Conservation (phyloP, 2,888 invertebrate genomes). For the Podotricha telesiphe region DNA sequence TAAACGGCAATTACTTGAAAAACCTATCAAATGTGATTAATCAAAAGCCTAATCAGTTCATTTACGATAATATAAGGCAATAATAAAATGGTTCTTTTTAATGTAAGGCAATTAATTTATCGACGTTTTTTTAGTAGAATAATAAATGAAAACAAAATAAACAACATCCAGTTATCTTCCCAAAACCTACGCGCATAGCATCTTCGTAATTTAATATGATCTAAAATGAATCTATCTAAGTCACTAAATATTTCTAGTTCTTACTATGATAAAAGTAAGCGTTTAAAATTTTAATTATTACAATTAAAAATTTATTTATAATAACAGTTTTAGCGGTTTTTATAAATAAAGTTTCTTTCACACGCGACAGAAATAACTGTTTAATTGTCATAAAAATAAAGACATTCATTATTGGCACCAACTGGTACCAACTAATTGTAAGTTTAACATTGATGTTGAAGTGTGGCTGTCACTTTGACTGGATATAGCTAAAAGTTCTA, state of each 20-base stretch:
- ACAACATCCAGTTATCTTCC: not conserved
- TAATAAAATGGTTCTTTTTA: slow-evolving; percentile 2
- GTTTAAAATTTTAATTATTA: too few species aligned
- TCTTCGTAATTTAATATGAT: not conserved
- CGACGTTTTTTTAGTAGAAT: not conserved
- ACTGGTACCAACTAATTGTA: too few species aligned
- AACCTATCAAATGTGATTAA: not conserved
- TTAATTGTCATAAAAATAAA: too few species aligned
- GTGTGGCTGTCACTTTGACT: too few species aligned
- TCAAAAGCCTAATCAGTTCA: not conserved
- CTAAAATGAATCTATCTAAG: not conserved
- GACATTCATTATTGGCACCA: too few species aligned
- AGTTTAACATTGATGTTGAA: too few species aligned
- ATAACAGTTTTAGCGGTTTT: too few species aligned
- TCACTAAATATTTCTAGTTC: not conserved
- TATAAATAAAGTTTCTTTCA: too few species aligned
- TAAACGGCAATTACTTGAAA: not conserved
- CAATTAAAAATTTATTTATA: too few species aligned
- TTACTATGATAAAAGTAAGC: too few species aligned
- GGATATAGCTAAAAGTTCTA: too few species aligned
- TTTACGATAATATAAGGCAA: not conserved
- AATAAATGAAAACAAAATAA: not conserved
- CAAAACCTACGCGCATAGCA: not conserved
- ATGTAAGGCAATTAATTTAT: not conserved
- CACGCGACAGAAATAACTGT: too few species aligned